Conservation (phyloP, 2,888 invertebrate species). For the Dermolepida albohirtum region DNA sequence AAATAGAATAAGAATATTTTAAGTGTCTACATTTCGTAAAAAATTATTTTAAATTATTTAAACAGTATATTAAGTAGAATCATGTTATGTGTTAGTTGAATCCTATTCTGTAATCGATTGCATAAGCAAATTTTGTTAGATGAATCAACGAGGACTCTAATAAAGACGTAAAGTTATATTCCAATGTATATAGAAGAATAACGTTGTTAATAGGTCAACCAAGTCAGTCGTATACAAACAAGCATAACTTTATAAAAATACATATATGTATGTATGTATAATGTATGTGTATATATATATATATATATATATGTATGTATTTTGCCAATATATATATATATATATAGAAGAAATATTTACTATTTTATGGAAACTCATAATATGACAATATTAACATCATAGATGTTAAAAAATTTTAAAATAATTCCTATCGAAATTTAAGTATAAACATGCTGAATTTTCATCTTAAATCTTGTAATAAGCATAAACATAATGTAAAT, state of each 20-base stretch:
- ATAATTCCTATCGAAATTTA: too few species aligned
- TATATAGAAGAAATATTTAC: not conserved
- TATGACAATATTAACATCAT: too few species aligned
- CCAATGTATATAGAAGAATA: not conserved
- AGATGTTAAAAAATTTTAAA: too few species aligned
- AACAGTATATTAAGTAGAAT: not conserved
- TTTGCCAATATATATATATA: not conserved
- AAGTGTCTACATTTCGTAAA: too few species aligned
- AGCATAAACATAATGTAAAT: too few species aligned
- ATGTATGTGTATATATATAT: not conserved
- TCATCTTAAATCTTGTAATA: too few species aligned
- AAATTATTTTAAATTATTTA: too few species aligned
- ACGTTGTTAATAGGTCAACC: constrained; percentile 26
- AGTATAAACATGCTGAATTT: too few species aligned
- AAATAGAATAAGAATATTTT: too few species aligned
- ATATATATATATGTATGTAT: too few species aligned
- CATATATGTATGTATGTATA: not conserved
- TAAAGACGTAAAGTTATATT: constrained; percentile 20
- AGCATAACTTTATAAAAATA: not conserved
- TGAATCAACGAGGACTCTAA: constrained; percentile 22
- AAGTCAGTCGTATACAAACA: constrained; percentile 13
- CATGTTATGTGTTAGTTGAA: not conserved
- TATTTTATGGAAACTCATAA: too few species aligned
- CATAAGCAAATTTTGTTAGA: constrained; percentile 15
- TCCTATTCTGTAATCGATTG: not conserved